phyloP scores from a whole-genome alignment of 2,113 vertebrate species.

The Paramormyrops kingsleyae region DNA sequence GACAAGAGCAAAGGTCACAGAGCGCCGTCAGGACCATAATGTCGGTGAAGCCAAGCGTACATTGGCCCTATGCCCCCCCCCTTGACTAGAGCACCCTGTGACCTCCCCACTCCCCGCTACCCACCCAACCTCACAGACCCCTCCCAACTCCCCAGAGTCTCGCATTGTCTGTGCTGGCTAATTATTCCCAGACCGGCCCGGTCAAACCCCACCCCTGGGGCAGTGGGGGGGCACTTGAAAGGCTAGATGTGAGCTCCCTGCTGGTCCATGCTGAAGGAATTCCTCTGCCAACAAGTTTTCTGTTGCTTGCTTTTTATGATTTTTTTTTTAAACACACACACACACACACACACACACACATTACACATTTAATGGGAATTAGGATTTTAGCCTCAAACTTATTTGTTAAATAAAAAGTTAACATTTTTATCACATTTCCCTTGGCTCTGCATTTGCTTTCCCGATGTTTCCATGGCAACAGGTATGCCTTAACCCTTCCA shows the following conservation, averaged over 20 bases:
- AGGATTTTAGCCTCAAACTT: neutral
- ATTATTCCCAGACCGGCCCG: slow-evolving; percentile 40
- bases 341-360: neutral
- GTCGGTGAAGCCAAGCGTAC: slow-evolving; percentile 34
- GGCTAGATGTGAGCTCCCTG: slow-evolving; percentile 28
- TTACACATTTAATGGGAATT: neutral
- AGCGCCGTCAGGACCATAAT: slow-evolving; percentile 42
- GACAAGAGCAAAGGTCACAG: slow-evolving; percentile 39
- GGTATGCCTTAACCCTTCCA: slow-evolving; percentile 21
- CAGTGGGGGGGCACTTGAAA: slow-evolving; percentile 43
- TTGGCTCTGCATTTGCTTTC: neutral
- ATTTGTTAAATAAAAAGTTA: neutral
- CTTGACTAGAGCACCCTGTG: slow-evolving; percentile 44
- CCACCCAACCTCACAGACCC: slow-evolving; percentile 27
- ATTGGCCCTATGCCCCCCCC: slow-evolving; percentile 25
- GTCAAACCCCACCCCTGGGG: slow-evolving; percentile 15
- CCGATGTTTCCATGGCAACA: neutral
- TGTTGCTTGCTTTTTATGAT: neutral
- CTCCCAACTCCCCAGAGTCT: slow-evolving; percentile 3
- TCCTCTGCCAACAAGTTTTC: slow-evolving; percentile 26
- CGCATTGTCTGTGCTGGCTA: slow-evolving; percentile 50
- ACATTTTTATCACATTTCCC: slow-evolving; percentile 1
- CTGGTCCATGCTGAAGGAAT: slow-evolving; percentile 43
- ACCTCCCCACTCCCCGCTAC: slow-evolving; percentile 44
- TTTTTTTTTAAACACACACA: neutral